Evolutionary conservation across 1,140 invertebrate genomes (phyloP).

Genomic region (Drosophila subobscura): DNA sequence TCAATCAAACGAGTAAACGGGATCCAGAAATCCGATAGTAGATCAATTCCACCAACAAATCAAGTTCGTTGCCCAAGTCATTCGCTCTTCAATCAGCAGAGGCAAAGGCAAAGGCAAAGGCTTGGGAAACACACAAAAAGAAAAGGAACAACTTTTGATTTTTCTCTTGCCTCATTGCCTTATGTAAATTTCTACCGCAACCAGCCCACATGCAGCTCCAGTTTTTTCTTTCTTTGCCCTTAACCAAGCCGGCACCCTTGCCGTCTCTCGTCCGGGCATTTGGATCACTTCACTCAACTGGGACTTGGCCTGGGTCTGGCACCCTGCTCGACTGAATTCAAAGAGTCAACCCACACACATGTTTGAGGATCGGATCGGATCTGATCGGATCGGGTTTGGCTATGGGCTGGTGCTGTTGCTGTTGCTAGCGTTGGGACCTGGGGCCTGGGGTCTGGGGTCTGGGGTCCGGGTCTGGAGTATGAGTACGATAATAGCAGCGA

Average conservation of each 20-base stretch:
- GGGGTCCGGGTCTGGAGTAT: constrained; percentile 34
- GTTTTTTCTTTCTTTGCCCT: constrained; percentile 72
- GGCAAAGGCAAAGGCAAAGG: constrained; percentile 4
- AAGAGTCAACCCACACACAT: constrained; percentile 74
- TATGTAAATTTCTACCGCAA: constrained; percentile 59
- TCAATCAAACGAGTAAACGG: too few species aligned
- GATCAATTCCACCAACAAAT: constrained; percentile 34
- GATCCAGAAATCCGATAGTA: constrained; percentile 13
- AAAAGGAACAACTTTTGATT: constrained; percentile 58
- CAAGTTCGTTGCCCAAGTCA: constrained; percentile 58
- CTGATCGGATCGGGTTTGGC: constrained; percentile 40
- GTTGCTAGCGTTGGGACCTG: constrained; percentile 2
- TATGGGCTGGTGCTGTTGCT: constrained; percentile 17
- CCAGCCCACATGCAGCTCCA: constrained; percentile 70
- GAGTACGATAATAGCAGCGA: constrained; percentile 73
- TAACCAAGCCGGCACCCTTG: constrained; percentile 73
- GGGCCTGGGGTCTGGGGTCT: constrained; percentile 4
- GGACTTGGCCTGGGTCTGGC: not conserved
- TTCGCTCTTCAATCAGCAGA: constrained; percentile 51
- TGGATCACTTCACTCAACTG: constrained; percentile 61
- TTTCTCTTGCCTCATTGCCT: constrained; percentile 54
- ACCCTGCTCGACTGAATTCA: constrained; percentile 14
- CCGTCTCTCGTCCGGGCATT: constrained; percentile 32
- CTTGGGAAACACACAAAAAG: constrained; percentile 9
- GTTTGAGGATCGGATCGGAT: constrained; percentile 49